Evolutionary conservation across 2,797 vertebrate species (phyloP).

Genomic region (Rhyacichthys aspro): DNA sequence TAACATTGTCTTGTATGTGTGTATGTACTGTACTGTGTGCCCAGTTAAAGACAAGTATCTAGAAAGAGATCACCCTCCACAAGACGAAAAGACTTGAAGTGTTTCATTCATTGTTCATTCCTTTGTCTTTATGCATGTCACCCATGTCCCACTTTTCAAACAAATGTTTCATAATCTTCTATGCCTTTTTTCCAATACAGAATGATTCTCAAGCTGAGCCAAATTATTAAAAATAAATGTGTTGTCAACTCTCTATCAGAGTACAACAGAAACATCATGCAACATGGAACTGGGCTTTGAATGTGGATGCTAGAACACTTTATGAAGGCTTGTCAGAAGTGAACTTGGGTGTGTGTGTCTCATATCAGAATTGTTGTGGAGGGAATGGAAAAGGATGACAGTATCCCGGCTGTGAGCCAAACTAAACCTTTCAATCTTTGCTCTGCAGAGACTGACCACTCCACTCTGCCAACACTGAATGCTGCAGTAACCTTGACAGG

Average conservation of each 20-base stretch:
- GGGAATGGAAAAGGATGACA: slow-evolving; percentile 51
- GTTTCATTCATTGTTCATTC: slow-evolving; percentile 23
- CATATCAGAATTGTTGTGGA: slow-evolving; percentile 28
- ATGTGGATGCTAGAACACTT: slow-evolving; percentile 9
- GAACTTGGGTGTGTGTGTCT: slow-evolving; percentile 11
- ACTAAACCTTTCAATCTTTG: slow-evolving; percentile 57
- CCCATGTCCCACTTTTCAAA: slow-evolving; percentile 34
- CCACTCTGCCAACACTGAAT: slow-evolving; percentile 54
- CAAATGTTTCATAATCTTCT: slow-evolving; percentile 33
- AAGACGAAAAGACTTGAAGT: slow-evolving; percentile 25
- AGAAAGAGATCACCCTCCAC: slow-evolving; percentile 28
- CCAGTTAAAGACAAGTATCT: slow-evolving; percentile 18
- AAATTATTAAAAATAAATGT: slow-evolving; percentile 51
- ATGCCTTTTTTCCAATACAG: slow-evolving; percentile 11
- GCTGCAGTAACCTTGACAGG: slow-evolving; percentile 75
- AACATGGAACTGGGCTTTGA: slow-evolving; percentile 22
- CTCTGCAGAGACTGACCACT: slow-evolving; percentile 66
- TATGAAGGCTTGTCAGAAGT: slow-evolving; percentile 19
- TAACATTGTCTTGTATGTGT: too few relatives aligned
- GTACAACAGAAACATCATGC: slow-evolving; percentile 37
- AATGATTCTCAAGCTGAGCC: slow-evolving; percentile 30
- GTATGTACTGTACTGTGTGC: neutral
- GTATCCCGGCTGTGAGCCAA: slow-evolving; percentile 62
- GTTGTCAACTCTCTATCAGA: slow-evolving; percentile 36
- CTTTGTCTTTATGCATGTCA: slow-evolving; percentile 25